Base-by-base conservation (phyloP, 2,113 vertebrate species). In the Lepisosteus osseus region DNA sequence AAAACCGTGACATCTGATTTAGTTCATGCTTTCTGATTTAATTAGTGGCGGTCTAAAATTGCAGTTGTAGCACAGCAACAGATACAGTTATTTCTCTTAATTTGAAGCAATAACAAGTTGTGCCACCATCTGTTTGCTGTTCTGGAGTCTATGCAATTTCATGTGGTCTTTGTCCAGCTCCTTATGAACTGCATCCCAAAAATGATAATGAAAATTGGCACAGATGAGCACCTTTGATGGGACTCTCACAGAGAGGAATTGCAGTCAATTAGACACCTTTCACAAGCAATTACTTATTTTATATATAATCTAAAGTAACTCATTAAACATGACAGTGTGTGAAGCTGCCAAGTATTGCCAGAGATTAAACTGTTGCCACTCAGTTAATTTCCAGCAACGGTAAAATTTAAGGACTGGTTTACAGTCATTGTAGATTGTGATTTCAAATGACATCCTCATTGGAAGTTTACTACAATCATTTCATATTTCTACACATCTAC, bases 211-310 rank as follows among this genome's bases (percentile, higher is more conserved):
- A 59, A 76, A 68, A 68, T 68, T 62, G 64, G n/a, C 59, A 59
- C 74, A 59, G 65, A 76, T 78, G 76, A 56, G 70, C 54, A 69
- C 55, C 12, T 72, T 41, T 43, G 41, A 68, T 61, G 61, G 61
- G 66, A 44, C 51, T 74, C 69, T 68, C 54, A 14, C 56, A 43
- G 17, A 63, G 69, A n/a, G 61, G 67, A 61, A 44, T 44, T 13
- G 56, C 65, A 74, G 72, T 72, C 76, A 72, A 74, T 78, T 74
- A 78, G 67, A 69, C 76, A 74, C 73, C 76, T 74, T 74, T 78
- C 76, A 78, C 69, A 74, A 72, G 65, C 67, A 40, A 74, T 78
- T 78, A 78, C 70, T 29, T 66, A 69, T 66, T 78, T 69, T 68
- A 74, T 69, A 65, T 51, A 54, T 69, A 78, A 72, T 71, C 67